These are phyloP conservation scores for Osmerus mordax DNA, from an alignment of 2,113 vertebrate genomes.

Conservation along the genomic window DNA sequence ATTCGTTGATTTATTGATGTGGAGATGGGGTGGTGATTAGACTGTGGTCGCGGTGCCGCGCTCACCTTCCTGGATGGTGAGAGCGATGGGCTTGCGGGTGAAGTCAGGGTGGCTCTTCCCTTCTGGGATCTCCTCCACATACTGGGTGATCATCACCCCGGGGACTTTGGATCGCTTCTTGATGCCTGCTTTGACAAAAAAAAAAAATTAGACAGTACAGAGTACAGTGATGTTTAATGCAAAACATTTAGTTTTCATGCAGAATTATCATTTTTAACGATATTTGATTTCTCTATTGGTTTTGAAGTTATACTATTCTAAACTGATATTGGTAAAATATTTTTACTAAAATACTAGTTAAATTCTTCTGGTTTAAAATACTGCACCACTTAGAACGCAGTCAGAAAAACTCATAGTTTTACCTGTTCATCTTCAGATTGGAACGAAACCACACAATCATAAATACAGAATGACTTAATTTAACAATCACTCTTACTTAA, in stretches of 20 bases:
- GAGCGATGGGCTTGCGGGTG: conserved; percentile 79
- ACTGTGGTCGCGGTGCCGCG: neutral
- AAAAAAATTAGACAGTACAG: conserved; percentile 10
- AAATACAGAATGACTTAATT: no score
- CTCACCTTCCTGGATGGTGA: conserved; percentile 86
- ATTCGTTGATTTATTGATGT: no score
- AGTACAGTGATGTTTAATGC: neutral
- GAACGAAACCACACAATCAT: no score
- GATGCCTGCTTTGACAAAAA: conserved; percentile 54
- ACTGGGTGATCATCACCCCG: conserved; percentile 82
- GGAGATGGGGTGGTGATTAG: no score
- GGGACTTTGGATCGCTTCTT: conserved; percentile 79
- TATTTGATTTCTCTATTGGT: neutral
- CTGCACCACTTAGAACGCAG: no score
- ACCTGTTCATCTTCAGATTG: no score
- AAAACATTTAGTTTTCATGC: neutral
- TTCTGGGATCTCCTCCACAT: conserved; percentile 76
- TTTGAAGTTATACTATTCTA: no score
- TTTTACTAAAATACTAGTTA: no score
- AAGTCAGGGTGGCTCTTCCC: conserved; percentile 83
- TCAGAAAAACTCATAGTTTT: no score
- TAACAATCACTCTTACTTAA: no score
- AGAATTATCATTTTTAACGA: neutral
- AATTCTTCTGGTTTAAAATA: no score
- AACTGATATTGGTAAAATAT: no score